These are phyloP conservation scores for Chironomus tepperi DNA, from an alignment of 1,140 invertebrate species.

Conservation along the genomic window DNA sequence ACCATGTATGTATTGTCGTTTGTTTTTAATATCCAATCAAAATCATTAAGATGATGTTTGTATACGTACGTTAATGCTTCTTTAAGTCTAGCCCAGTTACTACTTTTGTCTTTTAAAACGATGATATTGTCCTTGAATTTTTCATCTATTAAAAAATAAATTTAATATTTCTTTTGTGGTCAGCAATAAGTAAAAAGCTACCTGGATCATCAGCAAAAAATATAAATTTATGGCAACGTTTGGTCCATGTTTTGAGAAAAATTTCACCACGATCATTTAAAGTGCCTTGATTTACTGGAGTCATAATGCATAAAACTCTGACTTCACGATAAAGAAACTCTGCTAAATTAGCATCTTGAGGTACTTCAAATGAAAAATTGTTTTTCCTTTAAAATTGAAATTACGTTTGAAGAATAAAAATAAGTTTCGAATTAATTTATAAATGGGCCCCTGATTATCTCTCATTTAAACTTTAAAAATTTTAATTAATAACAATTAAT, in stretches of 20 bases:
- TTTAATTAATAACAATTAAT: neutral
- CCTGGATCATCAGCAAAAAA: neutral
- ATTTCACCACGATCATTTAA: neutral
- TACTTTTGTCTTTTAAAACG: slow-evolving; percentile 62
- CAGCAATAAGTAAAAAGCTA: neutral
- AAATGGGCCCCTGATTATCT: no score
- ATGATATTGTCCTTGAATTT: neutral
- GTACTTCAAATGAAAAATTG: neutral
- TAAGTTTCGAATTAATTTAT: no score
- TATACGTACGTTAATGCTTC: slow-evolving; percentile 79
- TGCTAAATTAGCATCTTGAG: neutral
- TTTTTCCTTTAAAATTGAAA: neutral
- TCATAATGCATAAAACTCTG: neutral
- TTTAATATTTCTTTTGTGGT: neutral
- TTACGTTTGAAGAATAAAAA: no score
- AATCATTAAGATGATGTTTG: slow-evolving; percentile 62
- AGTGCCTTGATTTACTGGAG: neutral
- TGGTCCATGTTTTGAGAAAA: neutral
- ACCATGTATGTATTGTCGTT: slow-evolving; percentile 78
- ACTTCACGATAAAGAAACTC: neutral
- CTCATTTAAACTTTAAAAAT: no score
- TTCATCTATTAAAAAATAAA: neutral
- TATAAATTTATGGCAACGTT: neutral
- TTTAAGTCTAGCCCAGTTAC: slow-evolving; percentile 87
- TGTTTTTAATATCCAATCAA: slow-evolving; percentile 85